Conservation (phyloP, 2,888 invertebrate species). For the Prosapia bicincta region DNA sequence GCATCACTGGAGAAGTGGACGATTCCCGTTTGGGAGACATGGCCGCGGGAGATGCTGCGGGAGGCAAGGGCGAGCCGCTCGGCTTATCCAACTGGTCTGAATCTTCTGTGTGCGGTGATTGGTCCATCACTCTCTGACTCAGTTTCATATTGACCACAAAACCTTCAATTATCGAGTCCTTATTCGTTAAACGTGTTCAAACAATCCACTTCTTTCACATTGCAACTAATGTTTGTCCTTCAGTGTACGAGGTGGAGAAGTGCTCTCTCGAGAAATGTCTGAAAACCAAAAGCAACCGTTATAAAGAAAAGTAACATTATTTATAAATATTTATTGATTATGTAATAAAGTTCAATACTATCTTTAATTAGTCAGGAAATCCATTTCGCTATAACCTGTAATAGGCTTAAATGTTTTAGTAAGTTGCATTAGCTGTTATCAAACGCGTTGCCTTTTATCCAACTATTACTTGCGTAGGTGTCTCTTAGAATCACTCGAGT, state of each 20-base stretch:
- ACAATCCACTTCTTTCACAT: neutral
- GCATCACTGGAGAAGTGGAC: slow-evolving; percentile 66
- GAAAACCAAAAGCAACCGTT: neutral
- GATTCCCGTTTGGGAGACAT: slow-evolving; percentile 37
- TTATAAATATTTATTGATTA: too few relatives aligned
- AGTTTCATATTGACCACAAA: neutral
- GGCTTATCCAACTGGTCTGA: slow-evolving; percentile 4
- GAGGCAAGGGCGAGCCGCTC: slow-evolving; percentile 17
- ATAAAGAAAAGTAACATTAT: too few relatives aligned
- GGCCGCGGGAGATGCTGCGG: slow-evolving; percentile 10
- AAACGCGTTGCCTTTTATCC: too few relatives aligned
- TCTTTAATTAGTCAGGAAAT: too few relatives aligned
- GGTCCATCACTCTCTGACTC: slow-evolving; percentile 5
- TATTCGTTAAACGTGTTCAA: neutral
- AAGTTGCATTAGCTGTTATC: too few relatives aligned
- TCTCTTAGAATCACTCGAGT: too few relatives aligned
- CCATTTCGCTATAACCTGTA: too few relatives aligned
- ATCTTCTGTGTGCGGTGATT: slow-evolving; percentile 1
- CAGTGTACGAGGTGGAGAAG: too few relatives aligned
- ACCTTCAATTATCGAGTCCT: neutral
- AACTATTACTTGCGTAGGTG: too few relatives aligned
- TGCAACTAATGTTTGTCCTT: neutral
- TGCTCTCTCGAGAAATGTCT: too few relatives aligned
- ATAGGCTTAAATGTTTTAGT: too few relatives aligned
- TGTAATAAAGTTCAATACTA: too few relatives aligned